Conservation (phyloP, 37 sponge, comb jelly and placozoan species). For the Dysidea cf. avara region DNA sequence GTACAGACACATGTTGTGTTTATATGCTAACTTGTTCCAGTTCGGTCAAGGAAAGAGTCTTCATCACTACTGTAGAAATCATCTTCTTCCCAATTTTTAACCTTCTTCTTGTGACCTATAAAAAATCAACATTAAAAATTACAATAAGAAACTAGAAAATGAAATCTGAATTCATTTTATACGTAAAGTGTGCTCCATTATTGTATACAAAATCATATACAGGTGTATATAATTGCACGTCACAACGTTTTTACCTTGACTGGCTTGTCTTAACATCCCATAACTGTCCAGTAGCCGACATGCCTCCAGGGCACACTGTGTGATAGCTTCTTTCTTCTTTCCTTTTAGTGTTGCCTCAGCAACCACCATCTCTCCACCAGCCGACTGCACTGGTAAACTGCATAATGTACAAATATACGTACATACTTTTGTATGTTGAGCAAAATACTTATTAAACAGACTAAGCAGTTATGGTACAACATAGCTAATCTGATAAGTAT, state of each 20-base stretch:
- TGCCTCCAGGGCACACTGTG: constrained; percentile 84
- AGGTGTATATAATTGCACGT: too few species aligned
- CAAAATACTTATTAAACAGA: too few species aligned
- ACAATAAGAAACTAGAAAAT: background rate
- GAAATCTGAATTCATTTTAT: background rate
- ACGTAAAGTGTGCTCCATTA: background rate
- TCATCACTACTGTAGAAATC: constrained; percentile 98
- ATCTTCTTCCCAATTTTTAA: constrained; percentile 78
- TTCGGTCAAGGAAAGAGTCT: constrained; percentile 94
- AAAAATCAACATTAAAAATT: background rate
- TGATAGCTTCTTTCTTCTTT: constrained; percentile 90
- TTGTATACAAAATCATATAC: too few species aligned
- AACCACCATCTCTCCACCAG: constrained; percentile 61
- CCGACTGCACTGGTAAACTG: constrained; percentile 84
- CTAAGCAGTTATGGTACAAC: too few species aligned
- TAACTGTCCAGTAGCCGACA: constrained; percentile 84
- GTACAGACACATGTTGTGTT: constrained; percentile 2
- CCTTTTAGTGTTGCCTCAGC: constrained; percentile 71
- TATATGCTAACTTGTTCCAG: constrained; percentile 66
- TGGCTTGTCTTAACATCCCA: constrained; percentile 68
- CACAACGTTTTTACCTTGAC: constrained; percentile 37
- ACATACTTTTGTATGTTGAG: too few species aligned
- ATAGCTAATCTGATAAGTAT: too few species aligned
- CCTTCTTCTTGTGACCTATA: constrained; percentile 49
- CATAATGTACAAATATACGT: too few species aligned